These are phyloP conservation scores for Sphaeridia pumilis DNA, from an alignment of 2,888 invertebrate genomes.

Conservation along the genomic window DNA sequence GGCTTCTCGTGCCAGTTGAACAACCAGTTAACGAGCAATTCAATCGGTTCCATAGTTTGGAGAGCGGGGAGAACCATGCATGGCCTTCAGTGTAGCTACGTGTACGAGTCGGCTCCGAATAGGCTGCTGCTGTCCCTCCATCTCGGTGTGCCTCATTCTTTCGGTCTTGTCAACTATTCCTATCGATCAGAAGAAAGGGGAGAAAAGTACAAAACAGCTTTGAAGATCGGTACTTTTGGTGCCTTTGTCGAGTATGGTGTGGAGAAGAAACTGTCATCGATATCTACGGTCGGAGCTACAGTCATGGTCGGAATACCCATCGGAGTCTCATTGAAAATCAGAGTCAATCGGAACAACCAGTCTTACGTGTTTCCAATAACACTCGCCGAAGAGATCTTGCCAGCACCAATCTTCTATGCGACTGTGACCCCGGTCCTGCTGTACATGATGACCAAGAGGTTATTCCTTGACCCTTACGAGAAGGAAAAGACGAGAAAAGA, in stretches of 20 bases:
- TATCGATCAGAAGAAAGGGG: slow-evolving; percentile 79
- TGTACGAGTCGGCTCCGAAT: slow-evolving; percentile 19
- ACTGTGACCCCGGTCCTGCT: slow-evolving; percentile 73
- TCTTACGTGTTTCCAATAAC: slow-evolving; percentile 79
- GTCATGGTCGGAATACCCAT: slow-evolving; percentile 73
- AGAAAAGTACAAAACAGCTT: slow-evolving; percentile 36
- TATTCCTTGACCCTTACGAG: slow-evolving; percentile 72
- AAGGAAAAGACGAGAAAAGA: slow-evolving; percentile 65
- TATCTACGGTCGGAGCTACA: slow-evolving; percentile 73
- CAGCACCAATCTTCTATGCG: slow-evolving; percentile 85
- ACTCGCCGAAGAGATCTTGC: slow-evolving; percentile 76
- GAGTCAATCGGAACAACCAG: slow-evolving; percentile 75
- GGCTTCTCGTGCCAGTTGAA: slow-evolving; percentile 44
- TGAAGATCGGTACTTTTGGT: slow-evolving; percentile 64
- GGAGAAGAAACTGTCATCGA: slow-evolving; percentile 83
- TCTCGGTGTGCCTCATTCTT: slow-evolving; percentile 70
- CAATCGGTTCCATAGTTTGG: slow-evolving; percentile 77
- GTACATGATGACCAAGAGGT: slow-evolving; percentile 68
- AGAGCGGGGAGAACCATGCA: slow-evolving; percentile 52
- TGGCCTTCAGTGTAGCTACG: slow-evolving; percentile 68
- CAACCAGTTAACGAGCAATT: slow-evolving; percentile 73
- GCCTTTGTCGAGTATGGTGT: slow-evolving; percentile 78
- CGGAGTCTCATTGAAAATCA: slow-evolving; percentile 78
- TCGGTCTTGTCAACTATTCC: slow-evolving; percentile 45
- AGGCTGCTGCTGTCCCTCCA: slow-evolving; percentile 59